Evolutionary conservation across 2,888 invertebrate species (phyloP).

Genomic region (Adelognathus sp.): DNA sequence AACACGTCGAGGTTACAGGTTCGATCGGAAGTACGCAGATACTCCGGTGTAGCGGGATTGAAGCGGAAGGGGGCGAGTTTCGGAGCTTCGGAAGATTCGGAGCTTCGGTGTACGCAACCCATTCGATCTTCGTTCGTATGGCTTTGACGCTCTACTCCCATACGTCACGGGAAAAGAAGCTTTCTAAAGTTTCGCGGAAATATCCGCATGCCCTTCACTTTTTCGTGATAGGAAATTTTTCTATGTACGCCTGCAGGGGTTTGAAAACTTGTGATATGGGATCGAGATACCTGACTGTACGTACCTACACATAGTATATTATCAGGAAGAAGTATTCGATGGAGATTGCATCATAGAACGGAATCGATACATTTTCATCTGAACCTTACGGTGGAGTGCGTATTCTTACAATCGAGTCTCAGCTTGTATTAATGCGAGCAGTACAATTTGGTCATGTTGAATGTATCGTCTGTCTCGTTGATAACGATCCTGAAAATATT

Average conservation of each 20-base stretch:
- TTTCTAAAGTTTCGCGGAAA: slow-evolving; percentile 28
- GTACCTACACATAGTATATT: background rate
- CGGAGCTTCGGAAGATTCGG: slow-evolving; percentile 23
- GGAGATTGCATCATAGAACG: background rate
- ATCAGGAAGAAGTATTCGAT: background rate
- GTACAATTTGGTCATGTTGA: background rate
- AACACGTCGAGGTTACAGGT: background rate
- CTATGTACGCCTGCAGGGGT: background rate
- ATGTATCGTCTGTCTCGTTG: too few species aligned
- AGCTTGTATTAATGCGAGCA: background rate
- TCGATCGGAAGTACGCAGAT: slow-evolving; percentile 26
- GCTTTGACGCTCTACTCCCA: slow-evolving; percentile 3
- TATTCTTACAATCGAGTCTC: background rate
- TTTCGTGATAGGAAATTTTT: background rate
- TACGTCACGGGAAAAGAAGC: slow-evolving; percentile 23
- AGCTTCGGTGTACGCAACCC: slow-evolving; percentile 23
- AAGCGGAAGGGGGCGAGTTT: slow-evolving; percentile 35
- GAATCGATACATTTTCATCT: background rate
- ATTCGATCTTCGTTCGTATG: slow-evolving; percentile 44
- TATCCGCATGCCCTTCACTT: background rate
- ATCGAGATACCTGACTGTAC: background rate
- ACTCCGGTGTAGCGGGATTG: slow-evolving; percentile 34
- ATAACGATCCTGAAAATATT: too few species aligned
- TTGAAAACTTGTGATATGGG: background rate
- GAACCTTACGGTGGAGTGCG: background rate